phyloP scores from a whole-genome alignment of 2,888 invertebrate species.

The Brenthis daphne region DNA sequence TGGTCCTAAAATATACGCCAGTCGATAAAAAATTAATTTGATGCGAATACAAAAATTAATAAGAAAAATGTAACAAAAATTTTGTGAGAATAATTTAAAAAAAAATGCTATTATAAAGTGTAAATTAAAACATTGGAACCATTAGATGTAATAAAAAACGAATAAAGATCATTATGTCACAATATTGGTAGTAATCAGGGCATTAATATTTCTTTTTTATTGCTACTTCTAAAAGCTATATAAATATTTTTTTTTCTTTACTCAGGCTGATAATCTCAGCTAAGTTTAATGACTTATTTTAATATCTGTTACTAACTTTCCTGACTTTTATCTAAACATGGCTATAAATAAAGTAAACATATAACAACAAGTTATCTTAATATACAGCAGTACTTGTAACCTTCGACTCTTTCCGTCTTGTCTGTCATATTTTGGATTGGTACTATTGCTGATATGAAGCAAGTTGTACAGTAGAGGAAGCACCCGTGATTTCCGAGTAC shows the following conservation, averaged over 20 bases:
- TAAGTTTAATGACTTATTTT: constrained; percentile 39
- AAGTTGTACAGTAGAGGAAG: background rate
- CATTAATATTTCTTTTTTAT: constrained; percentile 36
- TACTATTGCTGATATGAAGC: constrained; percentile 5
- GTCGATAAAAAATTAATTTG: too few species aligned
- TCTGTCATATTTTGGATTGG: constrained; percentile 7
- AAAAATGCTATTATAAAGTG: background rate
- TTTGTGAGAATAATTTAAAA: background rate
- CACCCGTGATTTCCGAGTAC: constrained; percentile 3
- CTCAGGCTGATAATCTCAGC: constrained; percentile 32
- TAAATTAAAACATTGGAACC: constrained; percentile 11
- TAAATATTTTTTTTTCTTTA: constrained; percentile 34
- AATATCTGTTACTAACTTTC: constrained; percentile 29
- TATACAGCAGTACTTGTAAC: background rate
- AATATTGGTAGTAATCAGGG: constrained; percentile 39
- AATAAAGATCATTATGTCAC: constrained; percentile 34
- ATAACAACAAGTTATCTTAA: constrained; percentile 10
- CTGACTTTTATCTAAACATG: constrained; percentile 18
- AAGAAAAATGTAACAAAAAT: background rate
- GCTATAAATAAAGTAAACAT: constrained; percentile 19
- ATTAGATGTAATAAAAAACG: constrained; percentile 22
- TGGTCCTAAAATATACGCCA: too few species aligned
- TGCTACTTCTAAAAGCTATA: constrained; percentile 33
- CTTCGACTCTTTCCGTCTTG: constrained; percentile 8
- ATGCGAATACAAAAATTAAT: too few species aligned